Conservation (phyloP, 2,113 vertebrate genomes). For the Siphamia tubifer region DNA sequence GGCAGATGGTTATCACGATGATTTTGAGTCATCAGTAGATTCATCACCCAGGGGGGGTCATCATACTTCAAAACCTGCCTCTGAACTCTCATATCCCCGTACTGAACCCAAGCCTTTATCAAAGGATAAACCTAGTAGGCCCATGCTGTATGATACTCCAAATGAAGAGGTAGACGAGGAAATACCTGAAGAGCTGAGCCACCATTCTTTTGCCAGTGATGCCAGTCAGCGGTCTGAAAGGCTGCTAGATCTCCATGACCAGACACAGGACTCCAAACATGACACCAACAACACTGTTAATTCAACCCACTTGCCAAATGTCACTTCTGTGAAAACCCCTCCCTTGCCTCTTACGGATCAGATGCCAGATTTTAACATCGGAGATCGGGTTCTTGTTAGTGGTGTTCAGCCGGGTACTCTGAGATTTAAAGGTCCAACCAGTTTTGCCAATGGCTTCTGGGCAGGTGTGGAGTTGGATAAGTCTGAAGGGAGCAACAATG, state of each 20-base stretch:
- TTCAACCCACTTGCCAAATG: constrained; percentile 32
- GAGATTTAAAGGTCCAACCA: constrained; percentile 89
- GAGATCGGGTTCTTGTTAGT: constrained; percentile 90
- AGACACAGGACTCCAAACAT: constrained; percentile 68
- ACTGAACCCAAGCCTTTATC: constrained; percentile 29
- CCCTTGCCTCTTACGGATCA: constrained; percentile 50
- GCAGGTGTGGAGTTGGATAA: constrained; percentile 93
- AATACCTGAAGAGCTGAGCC: constrained; percentile 83
- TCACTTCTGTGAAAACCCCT: constrained; percentile 39
- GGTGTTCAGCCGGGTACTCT: constrained; percentile 90
- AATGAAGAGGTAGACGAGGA: constrained; percentile 77
- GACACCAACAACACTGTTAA: constrained; percentile 43
- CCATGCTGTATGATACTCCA: constrained; percentile 47
- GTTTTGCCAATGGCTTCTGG: constrained; percentile 93
- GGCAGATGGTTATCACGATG: constrained; percentile 73
- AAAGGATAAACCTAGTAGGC: constrained; percentile 25
- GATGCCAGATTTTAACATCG: constrained; percentile 84
- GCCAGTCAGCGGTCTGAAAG: constrained; percentile 70
- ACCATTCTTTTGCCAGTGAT: constrained; percentile 71
- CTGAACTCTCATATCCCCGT: constrained; percentile 35
- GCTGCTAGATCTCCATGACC: constrained; percentile 79
- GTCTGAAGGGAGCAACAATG: constrained; percentile 93
- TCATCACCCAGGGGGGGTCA: constrained; percentile 59
- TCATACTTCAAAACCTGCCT: constrained; percentile 44
- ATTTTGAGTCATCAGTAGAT: constrained; percentile 78